phyloP scores from a whole-genome alignment of 1,140 invertebrate genomes.

The Apis dorsata region DNA sequence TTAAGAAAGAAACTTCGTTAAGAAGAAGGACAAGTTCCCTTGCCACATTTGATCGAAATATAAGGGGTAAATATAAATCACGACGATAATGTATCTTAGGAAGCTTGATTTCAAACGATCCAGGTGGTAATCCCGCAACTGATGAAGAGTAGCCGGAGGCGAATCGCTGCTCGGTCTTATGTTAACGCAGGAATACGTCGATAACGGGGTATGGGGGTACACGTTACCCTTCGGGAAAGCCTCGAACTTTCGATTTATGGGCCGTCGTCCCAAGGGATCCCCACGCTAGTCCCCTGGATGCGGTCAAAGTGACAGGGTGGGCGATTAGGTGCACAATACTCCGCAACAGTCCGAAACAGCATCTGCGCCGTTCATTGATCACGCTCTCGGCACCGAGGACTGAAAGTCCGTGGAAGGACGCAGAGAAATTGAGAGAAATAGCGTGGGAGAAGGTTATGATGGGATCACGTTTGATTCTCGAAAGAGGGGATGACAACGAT shows the following conservation, averaged over 20 bases:
- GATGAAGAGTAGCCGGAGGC: conserved; percentile 57
- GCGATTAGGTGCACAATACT: conserved; percentile 78
- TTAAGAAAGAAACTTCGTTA: neutral
- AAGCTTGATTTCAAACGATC: conserved; percentile 49
- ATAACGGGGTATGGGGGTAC: conserved; percentile 52
- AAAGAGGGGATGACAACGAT: neutral
- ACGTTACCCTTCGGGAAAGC: conserved; percentile 55
- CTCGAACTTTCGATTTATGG: conserved; percentile 78
- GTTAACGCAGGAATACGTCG: conserved; percentile 63
- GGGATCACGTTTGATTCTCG: conserved; percentile 42
- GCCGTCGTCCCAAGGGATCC: conserved; percentile 71
- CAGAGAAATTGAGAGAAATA: conserved; percentile 39
- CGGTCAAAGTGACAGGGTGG: conserved; percentile 78
- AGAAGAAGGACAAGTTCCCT: neutral
- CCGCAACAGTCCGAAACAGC: conserved; percentile 71
- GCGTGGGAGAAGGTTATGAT: conserved; percentile 42
- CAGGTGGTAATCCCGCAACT: conserved; percentile 59
- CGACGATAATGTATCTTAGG: conserved; percentile 47
- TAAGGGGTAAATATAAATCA: conserved; percentile 35
- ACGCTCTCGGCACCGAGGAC: conserved; percentile 47
- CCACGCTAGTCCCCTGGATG: conserved; percentile 60
- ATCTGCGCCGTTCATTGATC: conserved; percentile 79
- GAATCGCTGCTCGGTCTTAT: conserved; percentile 57
- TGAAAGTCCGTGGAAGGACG: conserved; percentile 45
- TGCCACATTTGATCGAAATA: too few relatives aligned